These are phyloP conservation scores for Falco rusticolus DNA, from an alignment of 2,797 vertebrate species.

Conservation along the genomic window DNA sequence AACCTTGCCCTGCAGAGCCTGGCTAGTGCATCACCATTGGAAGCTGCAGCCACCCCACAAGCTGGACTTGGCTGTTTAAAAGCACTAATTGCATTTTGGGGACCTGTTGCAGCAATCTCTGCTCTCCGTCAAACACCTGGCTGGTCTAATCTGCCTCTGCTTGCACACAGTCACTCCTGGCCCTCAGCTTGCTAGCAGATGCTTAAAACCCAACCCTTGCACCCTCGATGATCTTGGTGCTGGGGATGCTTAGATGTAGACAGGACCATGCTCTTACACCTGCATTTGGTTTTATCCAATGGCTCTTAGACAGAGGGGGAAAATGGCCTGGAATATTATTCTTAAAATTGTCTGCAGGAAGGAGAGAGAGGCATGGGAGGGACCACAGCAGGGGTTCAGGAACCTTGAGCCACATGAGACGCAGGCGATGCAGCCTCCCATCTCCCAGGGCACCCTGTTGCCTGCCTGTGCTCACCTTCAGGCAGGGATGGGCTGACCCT, in stretches of 20 bases:
- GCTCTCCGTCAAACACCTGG: conserved; percentile 5
- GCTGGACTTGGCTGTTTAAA: background rate
- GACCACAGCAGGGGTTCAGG: no score
- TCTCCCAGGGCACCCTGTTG: background rate
- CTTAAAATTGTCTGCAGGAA: background rate
- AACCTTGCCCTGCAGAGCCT: background rate
- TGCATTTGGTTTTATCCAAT: background rate
- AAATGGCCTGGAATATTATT: background rate
- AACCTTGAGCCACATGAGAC: background rate
- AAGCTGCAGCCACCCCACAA: background rate
- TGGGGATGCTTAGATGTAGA: background rate
- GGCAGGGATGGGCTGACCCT: background rate
- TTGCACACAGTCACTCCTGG: accelerated
- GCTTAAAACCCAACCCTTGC: background rate
- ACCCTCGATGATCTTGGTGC: accelerated
- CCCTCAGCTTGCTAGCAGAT: background rate
- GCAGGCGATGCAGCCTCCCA: accelerated
- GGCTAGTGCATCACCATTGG: accelerated
- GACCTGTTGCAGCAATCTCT: background rate
- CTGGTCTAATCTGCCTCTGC: background rate
- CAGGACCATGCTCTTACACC: background rate
- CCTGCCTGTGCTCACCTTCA: background rate
- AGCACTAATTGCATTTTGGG: background rate
- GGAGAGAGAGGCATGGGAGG: background rate
- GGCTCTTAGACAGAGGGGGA: background rate